Base-by-base conservation (phyloP, 2,888 invertebrate genomes). In the Argyresthia albistria region DNA sequence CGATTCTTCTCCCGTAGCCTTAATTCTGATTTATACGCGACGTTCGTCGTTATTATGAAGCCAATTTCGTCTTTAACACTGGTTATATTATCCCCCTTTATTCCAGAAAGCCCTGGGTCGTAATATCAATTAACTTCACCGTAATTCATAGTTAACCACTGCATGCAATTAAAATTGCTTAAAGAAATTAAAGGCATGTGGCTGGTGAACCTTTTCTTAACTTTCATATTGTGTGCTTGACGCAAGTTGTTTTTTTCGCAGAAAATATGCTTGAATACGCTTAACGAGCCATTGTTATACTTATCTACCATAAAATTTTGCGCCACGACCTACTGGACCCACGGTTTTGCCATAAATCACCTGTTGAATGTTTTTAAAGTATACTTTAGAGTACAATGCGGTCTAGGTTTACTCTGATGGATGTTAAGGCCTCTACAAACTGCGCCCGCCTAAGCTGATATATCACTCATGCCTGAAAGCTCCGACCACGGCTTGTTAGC, bases 21-120 rank as follows among this genome's bases (percentile, higher is more conserved):
- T 83, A 81, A 81, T 80, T 80, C 74, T 81, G 78, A 86, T 84
- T 86, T 84, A 83, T 84, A 73, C 73, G 70, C 64, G 69, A 74
- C 71, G 72, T 73, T 72, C 71, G 76, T 69, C 74, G 74, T 83
- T 78, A 79, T 77, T 79, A 80, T 74, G 62, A 75, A 72, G 70
- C 36, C 72, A 73, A 72, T 74, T 69, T 71, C 66, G 70, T 75
- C 70, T 71, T 69, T 64, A 70, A 65, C 63, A 67, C 62, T 70
- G 67, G 58, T 62, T 25, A 25, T 25, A 25, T 61, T 65, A 71
- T 71, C 72, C 76, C 77, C 74, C 76, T 62, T 58, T 53, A 53
- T 56, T 61, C 25, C 25, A 25, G 73, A 70, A 67, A 70, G 69
- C 69, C 73, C 69, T 70, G 69, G 67, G 69, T 71, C 76, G 71